A percentile compares a stretch with the other conserved stretches of the same genome.
Evolutionary conservation across 1,140 invertebrate genomes (phyloP).

Genomic region (Orius laevigatus): DNA sequence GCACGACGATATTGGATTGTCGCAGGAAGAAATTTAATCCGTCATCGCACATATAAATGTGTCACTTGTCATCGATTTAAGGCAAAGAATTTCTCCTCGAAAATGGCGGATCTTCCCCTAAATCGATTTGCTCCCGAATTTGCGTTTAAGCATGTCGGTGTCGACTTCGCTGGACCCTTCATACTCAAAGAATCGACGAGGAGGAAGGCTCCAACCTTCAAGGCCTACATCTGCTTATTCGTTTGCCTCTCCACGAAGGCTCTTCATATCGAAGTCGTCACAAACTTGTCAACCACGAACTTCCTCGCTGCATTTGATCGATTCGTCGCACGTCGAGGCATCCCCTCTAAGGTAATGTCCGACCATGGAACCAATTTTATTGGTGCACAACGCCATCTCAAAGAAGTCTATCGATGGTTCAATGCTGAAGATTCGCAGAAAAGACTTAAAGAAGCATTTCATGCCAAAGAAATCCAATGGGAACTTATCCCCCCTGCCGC

Average conservation of each 20-base stretch:
- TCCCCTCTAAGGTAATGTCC: no score
- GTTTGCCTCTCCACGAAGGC: slow-evolving; percentile 21
- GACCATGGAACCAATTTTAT: no score
- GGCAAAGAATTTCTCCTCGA: slow-evolving; percentile 10
- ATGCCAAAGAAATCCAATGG: slow-evolving; percentile 27
- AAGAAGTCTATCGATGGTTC: no score
- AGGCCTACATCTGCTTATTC: slow-evolving; percentile 24
- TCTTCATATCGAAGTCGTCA: slow-evolving; percentile 23
- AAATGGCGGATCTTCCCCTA: slow-evolving; percentile 21
- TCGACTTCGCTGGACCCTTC: slow-evolving; percentile 21
- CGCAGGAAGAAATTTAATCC: slow-evolving; percentile 15
- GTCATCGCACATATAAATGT: slow-evolving; percentile 20
- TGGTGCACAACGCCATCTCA: no score
- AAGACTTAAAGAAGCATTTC: no score
- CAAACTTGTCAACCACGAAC: slow-evolving; percentile 17
- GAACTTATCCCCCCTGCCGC: slow-evolving; percentile 28
- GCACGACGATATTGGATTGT: slow-evolving; percentile 24
- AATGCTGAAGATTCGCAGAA: no score
- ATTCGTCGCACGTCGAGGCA: slow-evolving; percentile 20
- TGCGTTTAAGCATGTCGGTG: slow-evolving; percentile 15
- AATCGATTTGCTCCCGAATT: slow-evolving; percentile 8
- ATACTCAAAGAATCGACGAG: slow-evolving; percentile 6
- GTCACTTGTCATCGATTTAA: slow-evolving; percentile 20
- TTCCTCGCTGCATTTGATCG: slow-evolving; percentile 20
- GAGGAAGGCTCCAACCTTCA: slow-evolving; percentile 16